Conservation (phyloP, 2,888 invertebrate species). For the Oscheius sp. region DNA sequence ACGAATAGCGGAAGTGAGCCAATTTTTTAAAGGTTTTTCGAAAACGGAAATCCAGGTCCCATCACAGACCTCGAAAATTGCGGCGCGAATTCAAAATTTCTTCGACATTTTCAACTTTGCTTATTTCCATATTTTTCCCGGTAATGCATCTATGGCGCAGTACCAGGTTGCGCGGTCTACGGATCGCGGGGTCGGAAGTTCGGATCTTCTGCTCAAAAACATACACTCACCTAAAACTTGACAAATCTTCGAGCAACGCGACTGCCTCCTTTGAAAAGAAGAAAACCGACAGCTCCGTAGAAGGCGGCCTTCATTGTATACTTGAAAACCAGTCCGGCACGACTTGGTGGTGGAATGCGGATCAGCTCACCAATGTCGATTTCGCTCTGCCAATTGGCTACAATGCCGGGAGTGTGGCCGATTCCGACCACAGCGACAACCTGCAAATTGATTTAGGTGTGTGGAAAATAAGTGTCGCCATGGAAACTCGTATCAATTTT, state of each 20-base stretch:
- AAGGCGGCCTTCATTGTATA: slow-evolving; percentile 45
- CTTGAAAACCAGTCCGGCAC: slow-evolving; percentile 34
- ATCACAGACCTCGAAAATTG: no score
- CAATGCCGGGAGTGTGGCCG: slow-evolving; percentile 92
- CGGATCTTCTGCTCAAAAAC: background rate
- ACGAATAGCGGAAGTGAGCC: no score
- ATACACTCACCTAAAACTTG: slow-evolving; percentile 8
- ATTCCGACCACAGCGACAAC: slow-evolving; percentile 98
- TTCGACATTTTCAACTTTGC: no score
- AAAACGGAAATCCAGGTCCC: no score
- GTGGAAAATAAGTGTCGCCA: slow-evolving; percentile 6
- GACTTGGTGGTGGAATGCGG: slow-evolving; percentile 46
- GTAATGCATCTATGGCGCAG: no score
- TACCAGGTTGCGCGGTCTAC: no score
- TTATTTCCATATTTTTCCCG: no score
- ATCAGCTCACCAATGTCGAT: slow-evolving; percentile 51
- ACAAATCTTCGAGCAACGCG: slow-evolving; percentile 29
- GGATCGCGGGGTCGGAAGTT: no score
- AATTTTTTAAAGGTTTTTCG: no score
- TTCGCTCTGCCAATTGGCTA: slow-evolving; percentile 82
- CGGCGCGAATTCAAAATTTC: no score
- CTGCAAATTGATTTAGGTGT: slow-evolving; percentile 70
- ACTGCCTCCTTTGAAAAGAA: slow-evolving; percentile 54
- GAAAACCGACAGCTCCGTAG: slow-evolving; percentile 57
- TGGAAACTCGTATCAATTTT: background rate